These are phyloP conservation scores for Halictus quadricinctus DNA, from an alignment of 2,888 invertebrate species.

Conservation along the genomic window DNA sequence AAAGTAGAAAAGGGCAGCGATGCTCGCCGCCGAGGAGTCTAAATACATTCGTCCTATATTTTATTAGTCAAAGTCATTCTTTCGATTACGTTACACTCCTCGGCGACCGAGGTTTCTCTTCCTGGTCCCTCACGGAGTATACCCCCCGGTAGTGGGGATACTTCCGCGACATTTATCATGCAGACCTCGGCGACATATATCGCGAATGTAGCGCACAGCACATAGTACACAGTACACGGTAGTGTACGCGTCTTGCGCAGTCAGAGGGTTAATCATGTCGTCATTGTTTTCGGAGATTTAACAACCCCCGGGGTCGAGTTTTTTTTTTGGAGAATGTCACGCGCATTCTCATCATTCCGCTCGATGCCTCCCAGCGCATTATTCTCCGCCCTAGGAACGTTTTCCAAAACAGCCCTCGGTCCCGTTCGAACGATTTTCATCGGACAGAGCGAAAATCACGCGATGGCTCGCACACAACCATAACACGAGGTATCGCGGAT, in stretches of 20 bases:
- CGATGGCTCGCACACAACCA: conserved; percentile 1
- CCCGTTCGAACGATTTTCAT: conserved; percentile 50
- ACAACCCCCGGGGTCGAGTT: background rate
- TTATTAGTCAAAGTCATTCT: no score
- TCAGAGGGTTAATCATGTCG: conserved; percentile 45
- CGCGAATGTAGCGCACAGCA: no score
- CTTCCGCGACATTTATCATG: no score
- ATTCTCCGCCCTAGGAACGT: conserved; percentile 30
- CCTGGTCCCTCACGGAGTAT: no score
- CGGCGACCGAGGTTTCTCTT: no score
- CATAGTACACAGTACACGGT: no score
- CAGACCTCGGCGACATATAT: no score
- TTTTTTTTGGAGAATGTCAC: conserved; percentile 32
- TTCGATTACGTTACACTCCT: no score
- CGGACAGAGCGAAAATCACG: conserved; percentile 15
- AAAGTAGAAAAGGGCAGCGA: no score
- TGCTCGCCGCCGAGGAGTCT: no score
- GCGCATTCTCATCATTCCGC: conserved; percentile 55
- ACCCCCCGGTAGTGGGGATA: no score
- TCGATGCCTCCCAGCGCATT: conserved; percentile 50
- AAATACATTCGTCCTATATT: no score
- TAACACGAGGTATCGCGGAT: background rate
- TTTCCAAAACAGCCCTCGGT: conserved; percentile 40
- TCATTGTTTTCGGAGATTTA: conserved; percentile 41
- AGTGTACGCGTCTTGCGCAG: background rate